Evolutionary conservation across 2,113 vertebrate genomes (phyloP).

Genomic region (Tragelaphus imberbis): DNA sequence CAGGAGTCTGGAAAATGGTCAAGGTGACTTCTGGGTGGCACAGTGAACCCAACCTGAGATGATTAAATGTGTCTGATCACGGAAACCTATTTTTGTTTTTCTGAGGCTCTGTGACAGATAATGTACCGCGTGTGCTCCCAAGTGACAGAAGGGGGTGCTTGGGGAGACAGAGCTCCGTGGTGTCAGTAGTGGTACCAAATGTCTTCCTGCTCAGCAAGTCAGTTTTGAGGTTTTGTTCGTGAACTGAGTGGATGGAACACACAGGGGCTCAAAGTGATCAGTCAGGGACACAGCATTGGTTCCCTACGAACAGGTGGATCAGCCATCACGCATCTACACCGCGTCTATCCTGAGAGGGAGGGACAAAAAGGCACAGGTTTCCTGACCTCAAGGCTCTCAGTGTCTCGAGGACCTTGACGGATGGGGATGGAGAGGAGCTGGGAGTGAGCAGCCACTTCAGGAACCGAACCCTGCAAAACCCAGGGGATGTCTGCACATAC

Average conservation of each 20-base stretch:
- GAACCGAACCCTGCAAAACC: background rate
- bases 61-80: background rate
- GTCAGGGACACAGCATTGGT: background rate
- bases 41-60: background rate
- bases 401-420: background rate
- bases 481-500: background rate
- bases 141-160: background rate
- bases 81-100: background rate
- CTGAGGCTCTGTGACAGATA: background rate
- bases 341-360: background rate
- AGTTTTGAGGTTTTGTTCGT: background rate
- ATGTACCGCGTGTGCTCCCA: background rate
- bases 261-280: background rate
- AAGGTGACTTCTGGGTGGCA: background rate
- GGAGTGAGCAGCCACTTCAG: background rate
- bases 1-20: background rate
- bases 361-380: background rate
- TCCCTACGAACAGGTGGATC: background rate
- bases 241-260: background rate
- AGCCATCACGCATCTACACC: accelerated
- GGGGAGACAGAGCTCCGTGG: background rate
- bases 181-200: background rate
- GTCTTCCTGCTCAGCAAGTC: background rate
- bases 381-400: background rate
- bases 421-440: background rate